These are phyloP conservation scores for Pristionchus entomophagus DNA, from an alignment of 2,888 invertebrate species.

Conservation along the genomic window DNA sequence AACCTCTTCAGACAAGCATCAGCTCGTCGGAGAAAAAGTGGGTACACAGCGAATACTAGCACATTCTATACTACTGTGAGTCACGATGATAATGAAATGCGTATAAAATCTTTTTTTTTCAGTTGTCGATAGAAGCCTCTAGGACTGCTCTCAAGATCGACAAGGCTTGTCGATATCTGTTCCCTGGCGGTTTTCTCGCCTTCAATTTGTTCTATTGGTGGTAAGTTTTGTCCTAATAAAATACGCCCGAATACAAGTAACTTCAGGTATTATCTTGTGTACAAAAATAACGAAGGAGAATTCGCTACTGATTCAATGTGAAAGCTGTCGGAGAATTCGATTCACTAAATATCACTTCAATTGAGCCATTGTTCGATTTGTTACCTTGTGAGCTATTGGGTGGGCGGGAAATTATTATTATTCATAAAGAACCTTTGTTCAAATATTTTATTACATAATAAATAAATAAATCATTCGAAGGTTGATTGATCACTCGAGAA, in stretches of 20 bases:
- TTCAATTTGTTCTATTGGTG: conserved; percentile 46
- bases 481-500: conserved; percentile 3
- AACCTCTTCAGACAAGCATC: background rate
- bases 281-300: background rate
- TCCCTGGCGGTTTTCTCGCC: conserved; percentile 15
- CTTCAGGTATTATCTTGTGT: conserved; percentile 23
- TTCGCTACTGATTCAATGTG: background rate
- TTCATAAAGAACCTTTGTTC: no score
- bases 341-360: no score
- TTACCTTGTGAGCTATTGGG: no score
- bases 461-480: no score
- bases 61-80: conserved; percentile 43
- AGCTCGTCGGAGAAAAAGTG: background rate
- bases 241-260: background rate
- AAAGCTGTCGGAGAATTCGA: no score
- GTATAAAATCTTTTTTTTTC: background rate
- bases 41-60: background rate
- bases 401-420: no score
- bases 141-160: conserved; percentile 44
- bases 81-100: background rate
- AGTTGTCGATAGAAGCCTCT: conserved; percentile 44
- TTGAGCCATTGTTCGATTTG: no score
- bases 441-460: no score
- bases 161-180: conserved; percentile 26
- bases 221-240: background rate